phyloP scores from a whole-genome alignment of 64 coral and sea anemone genomes.

The Trachythela sp. region DNA sequence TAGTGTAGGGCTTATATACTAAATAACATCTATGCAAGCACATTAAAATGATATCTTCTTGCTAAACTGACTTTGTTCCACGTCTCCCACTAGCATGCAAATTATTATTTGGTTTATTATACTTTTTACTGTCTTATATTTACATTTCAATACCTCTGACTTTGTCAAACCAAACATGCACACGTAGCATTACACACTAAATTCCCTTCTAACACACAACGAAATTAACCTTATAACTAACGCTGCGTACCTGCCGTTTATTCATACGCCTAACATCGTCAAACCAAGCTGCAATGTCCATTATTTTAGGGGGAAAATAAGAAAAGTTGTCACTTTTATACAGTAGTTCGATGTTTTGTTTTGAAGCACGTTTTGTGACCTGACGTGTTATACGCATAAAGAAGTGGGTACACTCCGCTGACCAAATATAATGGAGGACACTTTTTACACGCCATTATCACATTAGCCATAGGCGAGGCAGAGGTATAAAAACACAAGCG shows the following conservation, averaged over 20 bases:
- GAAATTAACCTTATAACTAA: neutral
- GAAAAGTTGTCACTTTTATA: neutral
- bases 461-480: too few relatives aligned
- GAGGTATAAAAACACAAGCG: too few relatives aligned
- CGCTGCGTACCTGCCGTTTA: slow-evolving; percentile 74
- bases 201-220: neutral
- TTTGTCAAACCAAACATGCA: neutral
- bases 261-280: slow-evolving; percentile 98
- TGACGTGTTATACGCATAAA: slow-evolving; percentile 18
- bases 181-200: neutral
- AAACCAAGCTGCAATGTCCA: slow-evolving; percentile 55
- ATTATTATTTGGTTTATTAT: too few relatives aligned
- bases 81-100: too few relatives aligned
- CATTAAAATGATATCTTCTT: neutral
- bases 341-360: neutral
- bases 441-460: too few relatives aligned
- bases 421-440: neutral
- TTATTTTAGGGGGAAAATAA: neutral
- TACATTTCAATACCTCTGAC: neutral
- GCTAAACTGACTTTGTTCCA: neutral
- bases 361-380: neutral
- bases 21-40: neutral
- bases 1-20: too few relatives aligned
- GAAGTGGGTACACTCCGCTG: neutral
- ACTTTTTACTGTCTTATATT: neutral